Conservation (phyloP, 2,888 invertebrate species). For the Antheraea assamensis region DNA sequence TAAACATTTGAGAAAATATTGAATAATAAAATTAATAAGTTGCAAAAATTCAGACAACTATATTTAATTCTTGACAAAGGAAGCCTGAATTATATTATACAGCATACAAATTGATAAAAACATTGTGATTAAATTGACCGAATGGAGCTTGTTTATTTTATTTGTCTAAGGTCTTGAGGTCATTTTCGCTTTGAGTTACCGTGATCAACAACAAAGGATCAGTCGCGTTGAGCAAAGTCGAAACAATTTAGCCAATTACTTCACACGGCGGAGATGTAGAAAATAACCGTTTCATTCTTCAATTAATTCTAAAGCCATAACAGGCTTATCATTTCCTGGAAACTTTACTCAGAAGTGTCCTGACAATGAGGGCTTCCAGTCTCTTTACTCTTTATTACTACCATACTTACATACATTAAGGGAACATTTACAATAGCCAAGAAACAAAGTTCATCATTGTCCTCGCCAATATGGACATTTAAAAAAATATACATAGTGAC, state of each 20-base stretch:
- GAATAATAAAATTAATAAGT: too few species aligned
- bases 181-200: slow-evolving; percentile 7
- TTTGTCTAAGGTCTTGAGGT: slow-evolving; percentile 14
- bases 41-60: not conserved
- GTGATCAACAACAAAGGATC: slow-evolving; percentile 20
- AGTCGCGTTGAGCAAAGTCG: slow-evolving; percentile 19
- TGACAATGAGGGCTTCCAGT: not conserved
- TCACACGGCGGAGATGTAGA: slow-evolving; percentile 9
- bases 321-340: slow-evolving; percentile 5
- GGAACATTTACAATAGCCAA: too few species aligned
- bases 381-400: not conserved
- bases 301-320: not conserved
- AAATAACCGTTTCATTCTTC: slow-evolving; percentile 18
- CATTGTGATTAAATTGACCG: not conserved
- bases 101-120: not conserved
- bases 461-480: too few species aligned
- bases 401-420: not conserved
- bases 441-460: too few species aligned
- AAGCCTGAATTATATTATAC: not conserved
- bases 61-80: not conserved
- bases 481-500: too few species aligned
- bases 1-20: too few species aligned
- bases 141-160: slow-evolving; percentile 5
- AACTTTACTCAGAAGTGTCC: not conserved
- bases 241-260: slow-evolving; percentile 23